A percentile compares a stretch with the other conserved stretches of the same genome.
Conservation (phyloP, 2,888 invertebrate genomes). For the Plebejus melissa region DNA sequence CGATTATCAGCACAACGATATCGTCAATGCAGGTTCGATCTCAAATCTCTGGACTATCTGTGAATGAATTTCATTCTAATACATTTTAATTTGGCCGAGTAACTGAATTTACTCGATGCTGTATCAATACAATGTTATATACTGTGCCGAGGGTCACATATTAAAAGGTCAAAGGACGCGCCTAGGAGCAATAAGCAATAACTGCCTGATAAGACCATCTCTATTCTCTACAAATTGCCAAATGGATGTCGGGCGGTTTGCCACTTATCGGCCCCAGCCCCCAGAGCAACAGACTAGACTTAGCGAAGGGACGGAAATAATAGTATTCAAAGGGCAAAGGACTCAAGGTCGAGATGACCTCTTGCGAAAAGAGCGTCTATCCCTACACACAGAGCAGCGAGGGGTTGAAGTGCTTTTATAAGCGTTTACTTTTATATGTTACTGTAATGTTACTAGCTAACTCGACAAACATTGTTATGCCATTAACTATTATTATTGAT, state of each 20-base stretch:
- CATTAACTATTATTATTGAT: no score
- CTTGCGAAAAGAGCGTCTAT: neutral
- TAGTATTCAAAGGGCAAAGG: neutral
- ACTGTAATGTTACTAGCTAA: neutral
- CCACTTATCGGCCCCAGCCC: neutral
- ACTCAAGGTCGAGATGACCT: neutral
- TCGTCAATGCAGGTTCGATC: no score
- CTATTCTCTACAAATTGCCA: neutral
- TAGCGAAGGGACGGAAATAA: neutral
- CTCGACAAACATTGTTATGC: no score
- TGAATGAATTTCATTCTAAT: no score
- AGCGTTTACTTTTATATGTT: neutral
- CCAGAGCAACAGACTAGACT: neutral
- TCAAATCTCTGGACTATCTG: no score
- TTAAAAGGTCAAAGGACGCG: neutral
- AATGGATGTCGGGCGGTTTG: neutral
- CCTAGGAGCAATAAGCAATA: neutral
- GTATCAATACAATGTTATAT: no score
- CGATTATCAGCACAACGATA: no score
- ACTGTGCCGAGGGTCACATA: neutral
- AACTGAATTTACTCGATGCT: no score
- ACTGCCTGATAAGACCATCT: neutral
- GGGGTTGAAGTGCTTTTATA: neutral
- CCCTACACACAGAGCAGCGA: neutral
- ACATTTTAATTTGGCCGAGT: no score